These are phyloP conservation scores for Serilophus lunatus DNA, from an alignment of 2,113 vertebrate genomes.

Conservation along the genomic window DNA sequence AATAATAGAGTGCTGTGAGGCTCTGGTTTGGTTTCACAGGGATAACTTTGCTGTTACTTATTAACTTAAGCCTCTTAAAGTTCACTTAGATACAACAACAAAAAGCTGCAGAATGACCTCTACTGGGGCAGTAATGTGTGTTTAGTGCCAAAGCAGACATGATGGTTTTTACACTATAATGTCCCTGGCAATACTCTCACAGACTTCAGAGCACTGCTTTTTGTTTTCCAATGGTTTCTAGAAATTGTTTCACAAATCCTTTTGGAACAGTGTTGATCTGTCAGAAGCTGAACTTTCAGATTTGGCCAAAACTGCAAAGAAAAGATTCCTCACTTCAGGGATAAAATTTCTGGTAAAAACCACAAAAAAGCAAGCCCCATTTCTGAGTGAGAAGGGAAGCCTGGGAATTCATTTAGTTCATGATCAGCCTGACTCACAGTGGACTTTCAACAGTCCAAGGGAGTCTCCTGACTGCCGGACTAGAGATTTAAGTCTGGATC, in stretches of 20 bases:
- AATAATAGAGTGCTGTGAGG: not conserved
- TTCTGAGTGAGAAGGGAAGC: constrained; percentile 7
- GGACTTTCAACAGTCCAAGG: not conserved
- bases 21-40: not conserved
- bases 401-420: constrained; percentile 37
- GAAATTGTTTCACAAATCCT: constrained; percentile 35
- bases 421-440: not conserved
- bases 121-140: not conserved
- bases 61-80: constrained; percentile 32
- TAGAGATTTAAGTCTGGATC: not conserved
- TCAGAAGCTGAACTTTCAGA: constrained; percentile 11
- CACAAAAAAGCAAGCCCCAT: constrained; percentile 3
- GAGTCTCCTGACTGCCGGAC: not conserved
- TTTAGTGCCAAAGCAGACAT: not conserved
- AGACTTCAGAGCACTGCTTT: not conserved
- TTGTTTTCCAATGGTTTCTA: not conserved
- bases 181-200: not conserved
- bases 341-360: constrained; percentile 44
- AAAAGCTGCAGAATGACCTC: not conserved
- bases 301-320: not conserved
- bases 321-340: constrained; percentile 8
- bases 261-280: not conserved
- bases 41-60: constrained; percentile 15
- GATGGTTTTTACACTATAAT: not conserved
- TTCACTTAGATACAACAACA: constrained; percentile 10